These are phyloP conservation scores for Macropis europaea DNA, from an alignment of 2,888 invertebrate species.

Conservation along the genomic window DNA sequence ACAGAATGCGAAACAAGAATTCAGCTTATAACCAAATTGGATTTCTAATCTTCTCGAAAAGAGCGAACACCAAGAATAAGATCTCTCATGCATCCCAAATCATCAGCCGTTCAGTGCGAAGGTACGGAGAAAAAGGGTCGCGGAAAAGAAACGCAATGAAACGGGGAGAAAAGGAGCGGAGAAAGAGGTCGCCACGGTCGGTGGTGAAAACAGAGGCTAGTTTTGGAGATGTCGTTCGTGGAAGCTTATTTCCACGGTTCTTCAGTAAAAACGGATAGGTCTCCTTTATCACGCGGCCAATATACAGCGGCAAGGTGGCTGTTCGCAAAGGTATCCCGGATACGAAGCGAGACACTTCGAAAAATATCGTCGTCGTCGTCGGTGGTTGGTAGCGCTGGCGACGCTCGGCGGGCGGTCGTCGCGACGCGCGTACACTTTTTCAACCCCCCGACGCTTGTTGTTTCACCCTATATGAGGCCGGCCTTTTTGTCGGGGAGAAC, in stretches of 20 bases:
- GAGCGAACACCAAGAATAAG: no score
- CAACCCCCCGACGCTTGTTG: slow-evolving; percentile 31
- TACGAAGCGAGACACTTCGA: slow-evolving; percentile 52
- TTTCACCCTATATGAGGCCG: slow-evolving; percentile 33
- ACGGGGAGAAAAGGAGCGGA: slow-evolving; percentile 25
- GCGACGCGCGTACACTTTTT: slow-evolving; percentile 60
- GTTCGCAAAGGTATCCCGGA: slow-evolving; percentile 60
- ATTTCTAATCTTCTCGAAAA: no score
- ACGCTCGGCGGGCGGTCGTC: slow-evolving; percentile 61
- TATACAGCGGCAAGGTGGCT: slow-evolving; percentile 60
- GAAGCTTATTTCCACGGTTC: slow-evolving; percentile 67
- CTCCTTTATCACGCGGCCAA: slow-evolving; percentile 65
- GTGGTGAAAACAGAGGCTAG: slow-evolving; percentile 25
- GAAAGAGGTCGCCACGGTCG: slow-evolving; percentile 11
- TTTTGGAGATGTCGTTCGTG: slow-evolving; percentile 59
- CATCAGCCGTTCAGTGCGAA: no score
- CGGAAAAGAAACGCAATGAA: slow-evolving; percentile 17
- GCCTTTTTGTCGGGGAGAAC: slow-evolving; percentile 28
- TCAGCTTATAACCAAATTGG: no score
- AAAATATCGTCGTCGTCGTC: slow-evolving; percentile 57
- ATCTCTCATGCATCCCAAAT: no score
- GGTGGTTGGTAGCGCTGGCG: slow-evolving; percentile 45
- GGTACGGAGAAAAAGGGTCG: no score
- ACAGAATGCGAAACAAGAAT: no score
- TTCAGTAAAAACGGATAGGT: slow-evolving; percentile 65